These are phyloP conservation scores for Diabrotica balteata DNA, from an alignment of 2,888 invertebrate genomes.

Conservation along the genomic window DNA sequence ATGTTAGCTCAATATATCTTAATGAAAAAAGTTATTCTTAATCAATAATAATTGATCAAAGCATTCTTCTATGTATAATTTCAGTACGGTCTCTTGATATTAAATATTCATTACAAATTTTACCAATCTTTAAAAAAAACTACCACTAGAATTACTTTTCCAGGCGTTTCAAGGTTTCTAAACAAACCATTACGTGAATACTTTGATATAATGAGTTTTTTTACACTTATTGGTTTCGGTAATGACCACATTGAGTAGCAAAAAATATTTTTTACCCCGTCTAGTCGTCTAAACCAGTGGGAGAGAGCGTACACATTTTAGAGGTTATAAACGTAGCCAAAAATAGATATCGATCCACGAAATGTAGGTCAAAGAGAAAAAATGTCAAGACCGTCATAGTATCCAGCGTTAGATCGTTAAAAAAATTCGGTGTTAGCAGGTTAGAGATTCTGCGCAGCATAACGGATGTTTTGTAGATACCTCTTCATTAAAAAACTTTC, in stretches of 20 bases:
- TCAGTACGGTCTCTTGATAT: no score
- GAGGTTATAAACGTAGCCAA: conserved; percentile 23
- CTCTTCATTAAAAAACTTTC: neutral
- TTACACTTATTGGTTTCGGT: no score
- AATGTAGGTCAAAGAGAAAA: conserved; percentile 24
- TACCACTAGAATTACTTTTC: no score
- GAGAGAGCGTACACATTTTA: conserved; percentile 10
- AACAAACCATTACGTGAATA: no score
- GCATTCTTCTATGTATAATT: no score
- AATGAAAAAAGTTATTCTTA: no score
- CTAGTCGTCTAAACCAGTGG: conserved; percentile 22
- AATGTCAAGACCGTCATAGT: conserved; percentile 20
- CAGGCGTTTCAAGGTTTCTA: no score
- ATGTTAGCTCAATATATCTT: no score
- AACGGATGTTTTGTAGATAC: conserved; percentile 4
- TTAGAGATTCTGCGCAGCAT: conserved; percentile 3
- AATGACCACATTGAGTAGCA: neutral
- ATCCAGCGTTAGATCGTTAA: conserved; percentile 7
- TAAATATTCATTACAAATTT: no score
- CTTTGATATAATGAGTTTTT: no score
- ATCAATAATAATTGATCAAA: no score
- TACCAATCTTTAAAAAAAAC: no score
- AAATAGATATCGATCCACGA: conserved; percentile 26
- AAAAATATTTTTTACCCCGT: conserved; percentile 12
- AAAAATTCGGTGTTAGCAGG: conserved; percentile 11